These are phyloP conservation scores for Lasioglossum malachurum DNA, from an alignment of 2,888 invertebrate genomes.

Conservation along the genomic window DNA sequence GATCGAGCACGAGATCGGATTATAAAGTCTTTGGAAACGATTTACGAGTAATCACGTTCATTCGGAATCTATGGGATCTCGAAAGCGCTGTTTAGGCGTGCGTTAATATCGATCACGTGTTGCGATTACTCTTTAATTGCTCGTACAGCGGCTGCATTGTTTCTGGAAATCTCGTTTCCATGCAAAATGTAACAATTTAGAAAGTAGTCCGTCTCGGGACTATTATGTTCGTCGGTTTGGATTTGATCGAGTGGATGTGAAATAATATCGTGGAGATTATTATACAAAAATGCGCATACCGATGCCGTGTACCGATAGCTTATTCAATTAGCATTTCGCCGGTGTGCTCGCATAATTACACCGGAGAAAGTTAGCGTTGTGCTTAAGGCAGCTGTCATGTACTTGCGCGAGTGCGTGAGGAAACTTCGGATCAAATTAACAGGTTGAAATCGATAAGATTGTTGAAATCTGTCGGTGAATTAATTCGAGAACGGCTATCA, in stretches of 20 bases:
- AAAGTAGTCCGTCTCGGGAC: background rate
- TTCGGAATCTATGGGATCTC: background rate
- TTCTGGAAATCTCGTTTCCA: background rate
- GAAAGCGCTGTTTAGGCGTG: background rate
- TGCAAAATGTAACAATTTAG: background rate
- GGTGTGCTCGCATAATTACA: background rate
- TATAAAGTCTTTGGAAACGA: background rate
- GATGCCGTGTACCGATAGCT: conserved; percentile 2
- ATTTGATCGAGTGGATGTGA: background rate
- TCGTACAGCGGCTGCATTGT: background rate
- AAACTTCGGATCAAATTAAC: background rate
- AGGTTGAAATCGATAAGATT: background rate
- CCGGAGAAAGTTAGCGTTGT: background rate
- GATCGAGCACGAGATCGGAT: background rate
- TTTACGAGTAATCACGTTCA: background rate
- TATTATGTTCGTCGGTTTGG: background rate
- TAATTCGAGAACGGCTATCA: background rate
- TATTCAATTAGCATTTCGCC: conserved; percentile 10
- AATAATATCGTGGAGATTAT: background rate
- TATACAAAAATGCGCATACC: conserved; percentile 6
- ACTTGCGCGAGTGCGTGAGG: background rate
- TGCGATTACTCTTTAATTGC: conserved; percentile 1
- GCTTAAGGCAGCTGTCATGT: background rate
- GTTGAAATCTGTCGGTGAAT: background rate
- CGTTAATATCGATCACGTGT: conserved; percentile 19